Conservation (phyloP, 2,113 vertebrate species). For the Haemorhous mexicanus region DNA sequence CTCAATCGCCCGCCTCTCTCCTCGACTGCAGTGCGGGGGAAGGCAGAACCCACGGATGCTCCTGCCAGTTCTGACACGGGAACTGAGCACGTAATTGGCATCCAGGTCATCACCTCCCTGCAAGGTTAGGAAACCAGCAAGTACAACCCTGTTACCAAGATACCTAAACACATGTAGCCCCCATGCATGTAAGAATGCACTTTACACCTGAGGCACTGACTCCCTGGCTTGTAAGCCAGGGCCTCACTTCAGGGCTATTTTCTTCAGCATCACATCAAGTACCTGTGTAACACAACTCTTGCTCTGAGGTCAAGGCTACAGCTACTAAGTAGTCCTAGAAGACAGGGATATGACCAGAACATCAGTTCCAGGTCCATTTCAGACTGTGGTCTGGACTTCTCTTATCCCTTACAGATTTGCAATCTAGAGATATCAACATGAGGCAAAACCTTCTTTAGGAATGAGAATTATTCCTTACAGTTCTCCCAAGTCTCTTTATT, state of each 20-base stretch:
- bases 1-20: slow-evolving; percentile 91
- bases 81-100: slow-evolving; percentile 92
- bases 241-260: background rate
- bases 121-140: background rate
- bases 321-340: background rate
- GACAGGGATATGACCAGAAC: background rate
- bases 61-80: slow-evolving; percentile 93
- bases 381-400: background rate
- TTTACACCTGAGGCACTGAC: background rate
- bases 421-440: background rate
- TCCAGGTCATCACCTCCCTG: slow-evolving; percentile 96
- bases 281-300: background rate
- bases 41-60: slow-evolving; percentile 93
- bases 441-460: background rate
- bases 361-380: background rate
- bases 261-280: background rate
- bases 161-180: background rate
- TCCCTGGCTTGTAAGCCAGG: background rate
- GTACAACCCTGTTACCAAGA: background rate
- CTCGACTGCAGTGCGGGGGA: slow-evolving; percentile 94
- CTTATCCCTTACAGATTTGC: background rate
- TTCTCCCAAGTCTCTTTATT: background rate
- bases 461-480: background rate
- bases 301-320: background rate
- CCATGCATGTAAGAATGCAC: background rate